Conservation (phyloP, 2,888 invertebrate genomes). For the Cantharis nigra region DNA sequence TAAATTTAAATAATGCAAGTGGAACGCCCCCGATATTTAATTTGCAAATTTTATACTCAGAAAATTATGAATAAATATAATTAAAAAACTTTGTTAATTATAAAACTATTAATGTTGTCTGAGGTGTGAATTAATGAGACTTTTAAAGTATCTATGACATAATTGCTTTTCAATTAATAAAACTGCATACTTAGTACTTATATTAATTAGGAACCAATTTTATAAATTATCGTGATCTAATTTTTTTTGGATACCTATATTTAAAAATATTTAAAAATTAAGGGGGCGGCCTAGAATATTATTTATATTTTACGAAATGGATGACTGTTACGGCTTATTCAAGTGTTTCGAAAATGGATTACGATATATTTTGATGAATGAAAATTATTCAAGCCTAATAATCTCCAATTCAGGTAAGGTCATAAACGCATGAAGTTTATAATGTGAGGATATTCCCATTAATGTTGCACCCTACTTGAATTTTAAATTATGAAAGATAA, state of each 20-base stretch:
- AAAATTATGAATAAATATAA: neutral
- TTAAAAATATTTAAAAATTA: too few relatives aligned
- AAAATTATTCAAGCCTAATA: slow-evolving; percentile 2
- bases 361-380: neutral
- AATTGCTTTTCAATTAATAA: neutral
- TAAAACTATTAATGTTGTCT: neutral
- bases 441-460: slow-evolving; percentile 46
- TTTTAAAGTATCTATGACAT: neutral
- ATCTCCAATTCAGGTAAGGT: slow-evolving; percentile 23
- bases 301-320: too few relatives aligned
- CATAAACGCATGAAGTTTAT: slow-evolving; percentile 30
- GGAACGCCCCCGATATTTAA: neutral
- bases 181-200: neutral
- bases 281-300: too few relatives aligned
- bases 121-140: neutral
- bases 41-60: neutral
- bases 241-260: too few relatives aligned
- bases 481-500: slow-evolving; percentile 41
- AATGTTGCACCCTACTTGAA: slow-evolving; percentile 56
- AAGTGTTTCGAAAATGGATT: neutral
- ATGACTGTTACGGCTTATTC: too few relatives aligned
- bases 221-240: neutral
- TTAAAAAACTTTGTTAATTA: neutral
- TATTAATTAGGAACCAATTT: neutral
- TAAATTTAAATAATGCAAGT: neutral